Evolutionary conservation across 2,888 invertebrate genomes (phyloP), one percentile per base, ranked within the genome.

Genomic region (Protonemura montana): DNA sequence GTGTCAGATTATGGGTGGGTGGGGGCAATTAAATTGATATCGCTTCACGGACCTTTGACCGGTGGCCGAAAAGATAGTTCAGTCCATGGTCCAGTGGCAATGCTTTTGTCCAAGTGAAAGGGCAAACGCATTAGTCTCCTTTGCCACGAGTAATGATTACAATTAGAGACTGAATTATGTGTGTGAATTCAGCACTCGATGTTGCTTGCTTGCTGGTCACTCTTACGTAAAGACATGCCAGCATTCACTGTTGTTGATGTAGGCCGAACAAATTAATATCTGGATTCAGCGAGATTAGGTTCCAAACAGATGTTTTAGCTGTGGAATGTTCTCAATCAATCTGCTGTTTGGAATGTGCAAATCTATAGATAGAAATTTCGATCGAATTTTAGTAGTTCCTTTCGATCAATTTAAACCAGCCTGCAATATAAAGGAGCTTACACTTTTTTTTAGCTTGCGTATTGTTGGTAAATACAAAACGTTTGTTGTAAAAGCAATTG

Each of bases 171-270:
- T 59, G 59, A 59, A 59, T 16, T 59, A 59, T 10, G 59, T 59
- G 59, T 59, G 59, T 59, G 59, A 59, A 59, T 59, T 10, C 59
- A 35, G 5, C 16, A 59, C 21, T 59, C 59, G 59, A 59, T 59
- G 59, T 10, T 59, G 59, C 59, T 59, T 10, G 59, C 59, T 59
- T 59, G 59, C 59, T 59, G 59, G 59, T 59, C 59, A 59, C 59
- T 59, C 59, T 59, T 59, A 59, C 59, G 59, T 59, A 59, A 59
- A 59, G 59, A 59, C 59, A 59, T 59, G 59, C 59, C 59, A 59
- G 59, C 13, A 59, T 21, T 59, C 59, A 13, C 59, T 59, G 59
- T 59, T 59, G 59, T 59, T 59, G 59, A 59, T 59, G 59, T 59
- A 59, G 59, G 59, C 59, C 59, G 59, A 59, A 2, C 59, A 59